These are phyloP conservation scores for Helostoma temminkii DNA, from an alignment of 2,797 vertebrate species.

Conservation along the genomic window DNA sequence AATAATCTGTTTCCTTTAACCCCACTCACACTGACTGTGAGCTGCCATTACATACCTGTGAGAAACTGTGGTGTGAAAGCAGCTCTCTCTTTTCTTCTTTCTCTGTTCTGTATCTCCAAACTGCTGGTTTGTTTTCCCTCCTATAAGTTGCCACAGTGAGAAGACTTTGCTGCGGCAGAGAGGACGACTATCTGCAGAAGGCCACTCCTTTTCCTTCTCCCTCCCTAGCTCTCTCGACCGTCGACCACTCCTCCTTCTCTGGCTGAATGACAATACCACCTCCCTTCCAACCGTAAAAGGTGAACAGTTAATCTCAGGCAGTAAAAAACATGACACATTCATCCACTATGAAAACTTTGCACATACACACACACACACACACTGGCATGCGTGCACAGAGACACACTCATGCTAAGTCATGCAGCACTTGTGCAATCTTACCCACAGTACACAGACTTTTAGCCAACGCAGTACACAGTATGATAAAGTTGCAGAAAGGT, in stretches of 20 bases:
- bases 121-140: constrained; percentile 76
- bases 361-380: constrained; percentile 15
- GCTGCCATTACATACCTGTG: constrained; percentile 71
- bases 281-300: constrained; percentile 85
- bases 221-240: constrained; percentile 56
- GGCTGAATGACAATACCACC: constrained; percentile 81
- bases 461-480: constrained; percentile 30
- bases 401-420: constrained; percentile 46
- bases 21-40: constrained; percentile 34
- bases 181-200: constrained; percentile 78
- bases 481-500: constrained; percentile 43
- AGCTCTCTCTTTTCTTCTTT: constrained; percentile 48
- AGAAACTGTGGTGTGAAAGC: constrained; percentile 43
- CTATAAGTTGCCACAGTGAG: constrained; percentile 74
- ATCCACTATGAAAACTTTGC: too few relatives aligned
- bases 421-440: constrained; percentile 58
- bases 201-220: constrained; percentile 87
- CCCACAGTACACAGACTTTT: constrained; percentile 38
- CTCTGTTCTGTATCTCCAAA: constrained; percentile 60
- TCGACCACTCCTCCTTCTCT: constrained; percentile 73
- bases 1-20: constrained; percentile 51
- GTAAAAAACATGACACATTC: constrained; percentile 80
- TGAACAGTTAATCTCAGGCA: constrained; percentile 84
- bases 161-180: constrained; percentile 73
- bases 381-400: constrained; percentile 33